Conservation (phyloP, 2,888 invertebrate genomes). For the Strigamia crassipes region DNA sequence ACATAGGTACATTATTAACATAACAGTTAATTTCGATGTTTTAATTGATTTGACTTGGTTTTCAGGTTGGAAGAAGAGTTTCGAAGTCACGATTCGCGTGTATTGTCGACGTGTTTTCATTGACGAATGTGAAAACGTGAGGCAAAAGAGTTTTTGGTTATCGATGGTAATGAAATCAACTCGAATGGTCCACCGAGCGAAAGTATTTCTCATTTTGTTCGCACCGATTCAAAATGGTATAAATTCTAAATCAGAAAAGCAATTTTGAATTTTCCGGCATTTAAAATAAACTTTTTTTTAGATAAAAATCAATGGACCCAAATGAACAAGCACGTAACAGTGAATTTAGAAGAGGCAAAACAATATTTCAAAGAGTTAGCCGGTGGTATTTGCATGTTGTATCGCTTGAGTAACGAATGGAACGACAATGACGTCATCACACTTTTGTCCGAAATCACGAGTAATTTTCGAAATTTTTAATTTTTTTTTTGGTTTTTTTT, state of each 20-base stretch:
- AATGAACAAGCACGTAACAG: background rate
- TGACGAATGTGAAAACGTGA: conserved; percentile 53
- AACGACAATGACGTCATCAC: background rate
- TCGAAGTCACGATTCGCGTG: conserved; percentile 54
- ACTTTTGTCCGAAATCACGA: background rate
- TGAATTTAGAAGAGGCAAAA: background rate
- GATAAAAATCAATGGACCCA: conserved; percentile 16
- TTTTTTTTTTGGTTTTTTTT: background rate
- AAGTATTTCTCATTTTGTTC: conserved; percentile 57
- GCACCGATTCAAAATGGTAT: conserved; percentile 56
- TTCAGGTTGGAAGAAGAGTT: conserved; percentile 26
- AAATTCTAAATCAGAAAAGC: background rate
- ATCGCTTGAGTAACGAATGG: background rate
- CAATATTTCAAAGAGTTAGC: conserved; percentile 3
- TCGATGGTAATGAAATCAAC: conserved; percentile 57
- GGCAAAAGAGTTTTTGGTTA: conserved; percentile 55
- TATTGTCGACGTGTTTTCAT: conserved; percentile 58
- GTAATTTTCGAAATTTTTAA: background rate
- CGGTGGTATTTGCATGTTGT: background rate
- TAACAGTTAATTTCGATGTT: background rate
- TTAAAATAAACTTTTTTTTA: background rate
- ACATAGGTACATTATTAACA: background rate
- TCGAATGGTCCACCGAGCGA: conserved; percentile 58
- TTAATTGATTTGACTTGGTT: conserved; percentile 52
- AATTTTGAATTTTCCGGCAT: background rate